These are phyloP conservation scores for Sciurus carolinensis DNA, from an alignment of 2,797 vertebrate genomes.

Conservation along the genomic window DNA sequence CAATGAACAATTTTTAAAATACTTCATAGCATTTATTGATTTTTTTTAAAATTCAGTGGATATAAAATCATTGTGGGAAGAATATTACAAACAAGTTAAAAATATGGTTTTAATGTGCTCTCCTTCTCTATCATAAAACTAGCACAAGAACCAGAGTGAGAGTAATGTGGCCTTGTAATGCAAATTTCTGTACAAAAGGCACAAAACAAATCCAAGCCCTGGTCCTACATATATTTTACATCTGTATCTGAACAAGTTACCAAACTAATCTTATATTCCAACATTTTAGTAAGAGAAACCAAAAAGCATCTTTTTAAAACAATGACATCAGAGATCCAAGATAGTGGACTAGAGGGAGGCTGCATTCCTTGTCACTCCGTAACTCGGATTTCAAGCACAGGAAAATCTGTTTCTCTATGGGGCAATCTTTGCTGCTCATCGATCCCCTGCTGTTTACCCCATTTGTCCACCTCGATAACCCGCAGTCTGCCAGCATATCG, in stretches of 20 bases:
- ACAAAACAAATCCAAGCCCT: background rate
- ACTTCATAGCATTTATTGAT: constrained; percentile 16
- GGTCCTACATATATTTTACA: background rate
- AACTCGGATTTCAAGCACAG: no score
- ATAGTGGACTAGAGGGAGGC: no score
- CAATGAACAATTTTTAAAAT: background rate
- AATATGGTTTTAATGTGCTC: background rate
- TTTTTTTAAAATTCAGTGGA: constrained; percentile 10
- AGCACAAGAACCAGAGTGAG: constrained; percentile 3
- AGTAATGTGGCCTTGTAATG: background rate
- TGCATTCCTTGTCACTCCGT: no score
- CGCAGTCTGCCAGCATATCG: no score
- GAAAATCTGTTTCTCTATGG: no score
- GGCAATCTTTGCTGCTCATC: no score
- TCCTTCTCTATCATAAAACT: constrained; percentile 15
- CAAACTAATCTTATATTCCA: background rate
- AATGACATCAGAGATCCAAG: background rate
- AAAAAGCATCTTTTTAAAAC: constrained; percentile 9
- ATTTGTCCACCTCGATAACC: no score
- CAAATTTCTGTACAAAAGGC: constrained; percentile 48
- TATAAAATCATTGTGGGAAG: background rate
- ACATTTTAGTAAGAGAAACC: constrained; percentile 36
- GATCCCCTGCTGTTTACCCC: no score
- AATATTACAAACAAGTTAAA: background rate
- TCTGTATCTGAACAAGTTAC: background rate